Conservation (phyloP, 2,113 vertebrate genomes). For the Tychaedon coryphoeus region DNA sequence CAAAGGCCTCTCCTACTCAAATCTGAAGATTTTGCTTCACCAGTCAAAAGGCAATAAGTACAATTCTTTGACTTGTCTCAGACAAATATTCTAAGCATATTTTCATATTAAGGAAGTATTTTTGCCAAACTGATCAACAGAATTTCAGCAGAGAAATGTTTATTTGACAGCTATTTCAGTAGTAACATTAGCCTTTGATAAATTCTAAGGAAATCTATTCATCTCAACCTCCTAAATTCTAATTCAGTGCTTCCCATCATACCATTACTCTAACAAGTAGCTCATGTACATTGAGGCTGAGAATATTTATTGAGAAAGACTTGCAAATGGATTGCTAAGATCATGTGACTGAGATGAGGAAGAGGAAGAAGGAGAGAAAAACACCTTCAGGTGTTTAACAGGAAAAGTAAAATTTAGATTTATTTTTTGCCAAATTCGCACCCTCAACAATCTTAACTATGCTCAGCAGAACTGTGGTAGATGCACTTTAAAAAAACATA, state of each 20-base stretch:
- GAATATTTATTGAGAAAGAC: background rate
- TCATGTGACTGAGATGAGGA: background rate
- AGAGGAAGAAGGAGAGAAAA: background rate
- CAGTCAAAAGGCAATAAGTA: background rate
- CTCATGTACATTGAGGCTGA: background rate
- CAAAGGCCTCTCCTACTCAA: background rate
- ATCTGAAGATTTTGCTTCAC: background rate
- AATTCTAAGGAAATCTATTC: background rate
- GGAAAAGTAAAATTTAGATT: background rate
- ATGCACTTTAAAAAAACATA: background rate
- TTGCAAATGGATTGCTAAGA: background rate
- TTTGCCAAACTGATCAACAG: background rate
- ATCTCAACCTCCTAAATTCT: background rate
- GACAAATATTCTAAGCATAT: background rate
- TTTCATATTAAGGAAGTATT: background rate
- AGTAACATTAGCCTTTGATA: background rate
- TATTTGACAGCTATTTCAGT: background rate
- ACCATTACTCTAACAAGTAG: accelerated
- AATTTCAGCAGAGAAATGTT: background rate
- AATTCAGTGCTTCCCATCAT: background rate
- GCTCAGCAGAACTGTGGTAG: background rate
- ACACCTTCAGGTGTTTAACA: background rate
- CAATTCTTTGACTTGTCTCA: background rate
- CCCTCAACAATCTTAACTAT: background rate
- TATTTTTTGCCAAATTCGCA: background rate